Evolutionary conservation across 2,888 invertebrate species (phyloP).

Genomic region (Biston betularia): DNA sequence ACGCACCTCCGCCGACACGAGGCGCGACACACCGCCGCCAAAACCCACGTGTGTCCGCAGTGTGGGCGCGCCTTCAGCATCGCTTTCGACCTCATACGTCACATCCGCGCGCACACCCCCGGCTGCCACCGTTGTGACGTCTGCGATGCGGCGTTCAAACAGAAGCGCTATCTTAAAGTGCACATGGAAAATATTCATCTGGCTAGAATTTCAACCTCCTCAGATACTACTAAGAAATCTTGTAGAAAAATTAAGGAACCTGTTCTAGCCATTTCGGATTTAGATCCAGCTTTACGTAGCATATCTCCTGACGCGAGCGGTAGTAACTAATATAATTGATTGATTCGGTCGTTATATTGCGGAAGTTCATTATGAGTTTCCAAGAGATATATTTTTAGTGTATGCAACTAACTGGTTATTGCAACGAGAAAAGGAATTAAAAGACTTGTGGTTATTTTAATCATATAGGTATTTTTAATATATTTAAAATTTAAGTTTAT

Average conservation of each 20-base stretch:
- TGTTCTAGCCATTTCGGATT: background rate
- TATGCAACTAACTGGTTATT: too few relatives aligned
- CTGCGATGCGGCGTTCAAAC: conserved; percentile 80
- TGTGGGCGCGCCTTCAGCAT: conserved; percentile 79
- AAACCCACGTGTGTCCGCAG: conserved; percentile 68
- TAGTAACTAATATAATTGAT: background rate
- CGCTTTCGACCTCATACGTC: conserved; percentile 80
- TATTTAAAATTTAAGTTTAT: too few relatives aligned
- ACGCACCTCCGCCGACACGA: conserved; percentile 81
- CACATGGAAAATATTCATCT: conserved; percentile 72
- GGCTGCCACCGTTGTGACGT: conserved; percentile 74
- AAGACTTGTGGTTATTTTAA: too few relatives aligned
- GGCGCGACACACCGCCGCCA: background rate
- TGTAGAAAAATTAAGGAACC: conserved; percentile 1
- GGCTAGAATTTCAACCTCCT: conserved; percentile 11
- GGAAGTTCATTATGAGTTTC: too few relatives aligned
- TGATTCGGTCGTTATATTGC: too few relatives aligned
- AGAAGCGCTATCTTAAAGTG: conserved; percentile 81
- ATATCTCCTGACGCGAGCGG: background rate
- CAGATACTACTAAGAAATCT: background rate
- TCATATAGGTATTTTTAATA: too few relatives aligned
- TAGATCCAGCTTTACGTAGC: background rate
- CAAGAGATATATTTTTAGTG: too few relatives aligned
- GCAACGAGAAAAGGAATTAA: too few relatives aligned
- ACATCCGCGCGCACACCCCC: conserved; percentile 77